These are phyloP conservation scores for Heterodera carotae DNA, from an alignment of 1,140 invertebrate genomes.

Conservation along the genomic window DNA sequence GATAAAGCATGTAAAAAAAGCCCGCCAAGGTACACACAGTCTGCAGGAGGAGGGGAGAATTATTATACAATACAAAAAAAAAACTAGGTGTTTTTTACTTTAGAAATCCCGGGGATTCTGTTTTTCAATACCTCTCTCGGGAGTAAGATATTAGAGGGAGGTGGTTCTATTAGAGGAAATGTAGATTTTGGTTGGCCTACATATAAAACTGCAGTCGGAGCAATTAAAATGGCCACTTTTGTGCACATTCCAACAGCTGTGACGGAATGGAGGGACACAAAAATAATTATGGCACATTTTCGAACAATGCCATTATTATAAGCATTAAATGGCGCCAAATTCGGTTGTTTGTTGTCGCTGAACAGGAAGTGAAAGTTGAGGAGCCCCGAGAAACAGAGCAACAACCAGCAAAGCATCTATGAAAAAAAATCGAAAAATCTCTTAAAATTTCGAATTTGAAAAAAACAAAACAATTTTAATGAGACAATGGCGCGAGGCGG, in stretches of 20 bases:
- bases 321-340: not conserved
- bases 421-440: not conserved
- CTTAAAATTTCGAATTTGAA: not conserved
- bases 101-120: too few relatives aligned
- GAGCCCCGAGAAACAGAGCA: not conserved
- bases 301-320: too few relatives aligned
- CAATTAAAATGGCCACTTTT: not conserved
- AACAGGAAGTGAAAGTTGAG: constrained; percentile 13
- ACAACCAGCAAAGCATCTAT: not conserved
- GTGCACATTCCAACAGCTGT: not conserved
- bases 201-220: constrained; percentile 12
- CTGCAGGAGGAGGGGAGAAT: not conserved
- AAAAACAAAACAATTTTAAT: not conserved
- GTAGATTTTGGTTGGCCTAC: too few relatives aligned
- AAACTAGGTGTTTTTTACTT: too few relatives aligned
- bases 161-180: too few relatives aligned
- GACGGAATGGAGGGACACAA: constrained; percentile 17
- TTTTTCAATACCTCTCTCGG: too few relatives aligned
- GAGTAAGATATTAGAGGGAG: too few relatives aligned
- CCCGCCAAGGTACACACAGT: not conserved
- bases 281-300: not conserved
- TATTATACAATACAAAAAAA: too few relatives aligned
- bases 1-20: constrained; percentile 10
- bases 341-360: not conserved
- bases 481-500: not conserved